Evolutionary conservation across 2,888 invertebrate species (phyloP), one percentile per base, ranked within the genome.

Genomic region (Vandiemenella viatica): DNA sequence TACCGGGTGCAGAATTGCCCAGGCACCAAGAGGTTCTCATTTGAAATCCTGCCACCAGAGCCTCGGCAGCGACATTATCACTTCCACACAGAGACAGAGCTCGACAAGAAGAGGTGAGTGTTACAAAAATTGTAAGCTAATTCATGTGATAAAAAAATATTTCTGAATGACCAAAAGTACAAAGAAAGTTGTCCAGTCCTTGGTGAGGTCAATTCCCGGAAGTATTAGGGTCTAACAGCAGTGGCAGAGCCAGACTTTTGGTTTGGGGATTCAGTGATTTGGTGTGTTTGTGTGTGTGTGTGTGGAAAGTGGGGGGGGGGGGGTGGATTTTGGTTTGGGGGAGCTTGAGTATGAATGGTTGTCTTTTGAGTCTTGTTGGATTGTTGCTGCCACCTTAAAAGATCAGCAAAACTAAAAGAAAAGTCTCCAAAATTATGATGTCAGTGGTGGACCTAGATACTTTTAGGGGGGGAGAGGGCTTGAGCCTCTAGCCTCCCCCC

Each of bases 21-120:
- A 16, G 83, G 86, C n/a, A 86, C 86, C 45, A 87, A 88, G 67
- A 90, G 90, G 65, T 85, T 83, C 65, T 87, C 90, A 16, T 95
- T 95, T 65, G 90, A 90, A 68, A 78, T 92, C 50, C 77, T 87
- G 64, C 91, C 95, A 45, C 84, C 90, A 1, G 90, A 91, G 60
- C 74, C 83, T 1, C 83, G 81, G 58, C 83, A 91, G 64, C 77
- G 89, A 60, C 86, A 85, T 64, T 92, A 89, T 65, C 89, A 85
- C 65, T 92, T 95, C 70, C 84, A 87, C 63, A 86, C 92, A 0
- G 93, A 95, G 63, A 85, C 90, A 10, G 93, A 95, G 67, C 86
- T 90, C 74, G 95, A 95, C 63, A 87, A 86, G 65, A 90, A 90
- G 71, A 80, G 92, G 93, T 92, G 63, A 59, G 57, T 42, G 18